Evolutionary conservation across 2,888 invertebrate species (phyloP).

Genomic region (Elysia crispata): DNA sequence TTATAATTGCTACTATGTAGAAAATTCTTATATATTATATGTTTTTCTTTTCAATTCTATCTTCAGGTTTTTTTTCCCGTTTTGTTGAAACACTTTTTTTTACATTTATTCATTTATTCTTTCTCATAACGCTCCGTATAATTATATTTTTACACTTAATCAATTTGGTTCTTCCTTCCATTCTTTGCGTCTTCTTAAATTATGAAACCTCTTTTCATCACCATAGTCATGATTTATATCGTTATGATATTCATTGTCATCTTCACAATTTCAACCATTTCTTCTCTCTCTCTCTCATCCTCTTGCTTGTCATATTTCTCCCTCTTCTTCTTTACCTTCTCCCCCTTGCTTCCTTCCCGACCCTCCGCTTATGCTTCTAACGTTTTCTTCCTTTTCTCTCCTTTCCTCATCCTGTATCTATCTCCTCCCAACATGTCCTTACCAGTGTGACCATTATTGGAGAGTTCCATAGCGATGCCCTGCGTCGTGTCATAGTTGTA

Average conservation of each 20-base stretch:
- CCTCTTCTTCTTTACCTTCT: neutral
- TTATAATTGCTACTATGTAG: too few species aligned
- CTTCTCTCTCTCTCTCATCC: neutral
- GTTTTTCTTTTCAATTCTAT: too few species aligned
- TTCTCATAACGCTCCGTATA: too few species aligned
- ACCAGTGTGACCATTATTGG: slow-evolving; percentile 45
- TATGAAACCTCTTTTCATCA: neutral
- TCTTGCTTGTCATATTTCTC: too few species aligned
- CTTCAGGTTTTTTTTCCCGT: too few species aligned
- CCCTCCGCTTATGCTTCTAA: neutral
- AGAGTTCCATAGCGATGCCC: neutral
- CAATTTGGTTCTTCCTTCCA: neutral
- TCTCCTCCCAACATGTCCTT: neutral
- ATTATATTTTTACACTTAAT: neutral
- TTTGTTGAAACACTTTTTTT: neutral
- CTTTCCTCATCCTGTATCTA: neutral
- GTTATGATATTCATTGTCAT: neutral
- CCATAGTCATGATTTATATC: neutral
- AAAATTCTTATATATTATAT: too few species aligned
- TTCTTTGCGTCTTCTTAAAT: neutral
- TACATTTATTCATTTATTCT: neutral
- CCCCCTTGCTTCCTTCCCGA: slow-evolving; percentile 7
- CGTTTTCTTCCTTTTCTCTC: neutral
- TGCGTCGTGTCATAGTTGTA: slow-evolving; percentile 18
- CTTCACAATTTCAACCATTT: too few species aligned